Conservation (phyloP, 2,888 invertebrate species). For the Xylota sylvarum region DNA sequence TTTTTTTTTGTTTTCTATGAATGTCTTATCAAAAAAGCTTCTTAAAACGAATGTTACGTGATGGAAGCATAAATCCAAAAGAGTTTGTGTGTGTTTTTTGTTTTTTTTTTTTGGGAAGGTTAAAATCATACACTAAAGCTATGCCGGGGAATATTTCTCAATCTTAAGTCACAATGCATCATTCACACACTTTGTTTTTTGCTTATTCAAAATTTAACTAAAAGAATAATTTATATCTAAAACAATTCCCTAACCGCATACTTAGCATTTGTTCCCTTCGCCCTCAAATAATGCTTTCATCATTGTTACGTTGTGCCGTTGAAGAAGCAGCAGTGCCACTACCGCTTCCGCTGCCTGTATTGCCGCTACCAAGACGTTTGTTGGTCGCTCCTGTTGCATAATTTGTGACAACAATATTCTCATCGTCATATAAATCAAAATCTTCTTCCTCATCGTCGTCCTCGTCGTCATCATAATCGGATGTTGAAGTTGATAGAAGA, state of each 20-base stretch:
- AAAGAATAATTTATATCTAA: conserved; percentile 78
- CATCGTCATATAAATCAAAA: conserved; percentile 84
- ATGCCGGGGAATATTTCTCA: conserved; percentile 20
- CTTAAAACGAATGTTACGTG: conserved; percentile 3
- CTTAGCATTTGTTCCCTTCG: conserved; percentile 80
- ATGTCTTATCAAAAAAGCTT: conserved; percentile 1
- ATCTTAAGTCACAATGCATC: conserved; percentile 54
- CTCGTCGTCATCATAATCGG: conserved; percentile 83
- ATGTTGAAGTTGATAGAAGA: conserved; percentile 88
- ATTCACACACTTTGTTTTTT: conserved; percentile 34
- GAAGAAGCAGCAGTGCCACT: conserved; percentile 80
- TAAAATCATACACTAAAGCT: conserved; percentile 1
- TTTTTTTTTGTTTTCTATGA: neutral
- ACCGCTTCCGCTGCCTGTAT: conserved; percentile 65
- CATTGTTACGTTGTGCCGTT: conserved; percentile 82
- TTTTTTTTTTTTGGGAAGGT: neutral
- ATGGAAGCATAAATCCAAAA: conserved; percentile 1
- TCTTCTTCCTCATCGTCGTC: conserved; percentile 83
- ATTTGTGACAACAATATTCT: conserved; percentile 84
- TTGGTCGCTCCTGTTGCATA: conserved; percentile 67
- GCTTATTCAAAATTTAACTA: conserved; percentile 57
- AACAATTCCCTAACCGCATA: conserved; percentile 77
- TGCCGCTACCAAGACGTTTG: conserved; percentile 68
- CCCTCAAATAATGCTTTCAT: conserved; percentile 85
- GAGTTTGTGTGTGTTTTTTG: conserved; percentile 4